Conservation (phyloP, 2,113 vertebrate species). For the Pontoporia blainvillei region DNA sequence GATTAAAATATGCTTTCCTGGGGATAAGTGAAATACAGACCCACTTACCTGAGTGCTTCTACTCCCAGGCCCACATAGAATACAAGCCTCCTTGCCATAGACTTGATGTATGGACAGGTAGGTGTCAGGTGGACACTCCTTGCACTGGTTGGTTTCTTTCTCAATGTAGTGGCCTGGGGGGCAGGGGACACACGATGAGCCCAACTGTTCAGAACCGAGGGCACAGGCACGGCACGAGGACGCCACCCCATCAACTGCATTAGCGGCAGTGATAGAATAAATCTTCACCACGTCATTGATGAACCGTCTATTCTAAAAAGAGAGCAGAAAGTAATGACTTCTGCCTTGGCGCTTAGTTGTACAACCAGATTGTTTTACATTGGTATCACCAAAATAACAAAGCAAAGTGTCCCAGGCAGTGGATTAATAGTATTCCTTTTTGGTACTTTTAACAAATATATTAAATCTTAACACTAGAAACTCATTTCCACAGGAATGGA, state of each 20-base stretch:
- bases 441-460: neutral
- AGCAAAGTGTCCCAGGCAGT: neutral
- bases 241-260: conserved; percentile 90
- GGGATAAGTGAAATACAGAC: neutral
- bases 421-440: neutral
- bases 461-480: neutral
- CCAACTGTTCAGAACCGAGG: conserved; percentile 83
- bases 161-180: conserved; percentile 94
- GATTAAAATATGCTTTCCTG: neutral
- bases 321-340: conserved; percentile 62
- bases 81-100: conserved; percentile 88
- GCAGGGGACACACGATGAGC: conserved; percentile 93
- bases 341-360: neutral
- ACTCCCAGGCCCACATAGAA: conserved; percentile 91
- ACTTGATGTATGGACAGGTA: conserved; percentile 90
- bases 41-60: conserved; percentile 87
- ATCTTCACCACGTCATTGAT: conserved; percentile 92
- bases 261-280: conserved; percentile 92
- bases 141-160: conserved; percentile 88
- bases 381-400: neutral
- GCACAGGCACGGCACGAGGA: conserved; percentile 92
- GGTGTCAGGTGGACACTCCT: conserved; percentile 89
- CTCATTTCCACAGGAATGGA: neutral
- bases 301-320: conserved; percentile 86
- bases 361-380: neutral